Conservation (phyloP, 1,140 invertebrate genomes). For the Frieseomelitta varia region DNA sequence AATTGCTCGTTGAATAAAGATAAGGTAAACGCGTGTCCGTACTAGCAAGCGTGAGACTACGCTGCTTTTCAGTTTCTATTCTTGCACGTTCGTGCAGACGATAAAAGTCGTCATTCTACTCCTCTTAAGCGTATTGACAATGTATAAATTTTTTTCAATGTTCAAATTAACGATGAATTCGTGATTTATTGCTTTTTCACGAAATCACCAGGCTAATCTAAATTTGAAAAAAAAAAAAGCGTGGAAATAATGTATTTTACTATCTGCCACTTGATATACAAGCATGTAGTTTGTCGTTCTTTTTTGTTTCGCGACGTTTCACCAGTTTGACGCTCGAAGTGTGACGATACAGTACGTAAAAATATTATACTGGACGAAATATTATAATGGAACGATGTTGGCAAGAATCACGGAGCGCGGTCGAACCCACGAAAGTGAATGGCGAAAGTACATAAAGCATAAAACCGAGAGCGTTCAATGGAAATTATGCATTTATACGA, state of each 20-base stretch:
- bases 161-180: background rate
- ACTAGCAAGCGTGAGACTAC: background rate
- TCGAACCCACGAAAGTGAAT: slow-evolving; percentile 46
- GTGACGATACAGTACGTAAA: background rate
- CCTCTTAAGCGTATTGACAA: background rate
- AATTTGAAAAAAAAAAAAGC: too few relatives aligned
- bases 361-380: background rate
- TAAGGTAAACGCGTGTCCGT: background rate
- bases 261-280: too few relatives aligned
- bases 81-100: background rate
- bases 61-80: background rate
- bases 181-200: background rate
- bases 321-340: too few relatives aligned
- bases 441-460: slow-evolving; percentile 62
- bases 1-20: slow-evolving; percentile 19
- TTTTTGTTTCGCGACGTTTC: background rate
- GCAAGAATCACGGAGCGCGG: slow-evolving; percentile 11
- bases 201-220: background rate
- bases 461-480: slow-evolving; percentile 40
- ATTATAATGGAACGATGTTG: background rate
- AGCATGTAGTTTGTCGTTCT: background rate
- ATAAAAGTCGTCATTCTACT: background rate
- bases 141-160: too few relatives aligned
- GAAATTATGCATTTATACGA: slow-evolving; percentile 37
- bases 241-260: too few relatives aligned